Evolutionary conservation across 1,140 invertebrate species (phyloP), one percentile per base, ranked within the genome.

Genomic region (Bombus confusus): DNA sequence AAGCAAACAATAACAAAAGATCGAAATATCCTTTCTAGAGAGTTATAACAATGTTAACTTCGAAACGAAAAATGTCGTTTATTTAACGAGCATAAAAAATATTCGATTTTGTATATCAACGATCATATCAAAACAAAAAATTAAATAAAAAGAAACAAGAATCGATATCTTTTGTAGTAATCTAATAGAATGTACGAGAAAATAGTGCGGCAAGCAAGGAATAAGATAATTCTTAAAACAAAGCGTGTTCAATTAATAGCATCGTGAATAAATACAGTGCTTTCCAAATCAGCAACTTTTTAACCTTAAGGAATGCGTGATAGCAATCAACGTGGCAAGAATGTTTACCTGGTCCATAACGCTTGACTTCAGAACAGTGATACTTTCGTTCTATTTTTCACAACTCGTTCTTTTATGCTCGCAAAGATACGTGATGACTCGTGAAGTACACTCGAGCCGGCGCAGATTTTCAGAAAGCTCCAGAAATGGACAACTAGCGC

Each of bases 341-440:
- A 83, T 39, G 12, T 73, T 91, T 82, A 91, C 90, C 90, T 91
- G 74, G 69, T 91, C 90, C 90, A 91, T 91, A 62, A 73, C 62
- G 80, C 22, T 79, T 77, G 62, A 28, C 41, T 22, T 22, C 39
- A 34, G 62, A 66, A 43, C 22, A 68, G n/a, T 22, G 15, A 1
- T 73, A 39, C 57, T 57, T 37, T 80, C 74, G 71, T 89, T 68
- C 34, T 59, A 47, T 37, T 80, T 78, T 66, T 43, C 41, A 6
- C 13, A 52, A 82, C 22, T 82, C 66, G 59, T 80, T 74, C 71
- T 75, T 41, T 74, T 62, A 31, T 22, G 25, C 76, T 64, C 18
- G 34, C 59, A 81, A 71, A 83, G 22, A 85, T 78, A 64, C 66
- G 66, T 18, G 77, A 90, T 91, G 90, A 91, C 77, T 91, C 85